Conservation (phyloP, 2,888 invertebrate species). For the Calameuta filiformis region DNA sequence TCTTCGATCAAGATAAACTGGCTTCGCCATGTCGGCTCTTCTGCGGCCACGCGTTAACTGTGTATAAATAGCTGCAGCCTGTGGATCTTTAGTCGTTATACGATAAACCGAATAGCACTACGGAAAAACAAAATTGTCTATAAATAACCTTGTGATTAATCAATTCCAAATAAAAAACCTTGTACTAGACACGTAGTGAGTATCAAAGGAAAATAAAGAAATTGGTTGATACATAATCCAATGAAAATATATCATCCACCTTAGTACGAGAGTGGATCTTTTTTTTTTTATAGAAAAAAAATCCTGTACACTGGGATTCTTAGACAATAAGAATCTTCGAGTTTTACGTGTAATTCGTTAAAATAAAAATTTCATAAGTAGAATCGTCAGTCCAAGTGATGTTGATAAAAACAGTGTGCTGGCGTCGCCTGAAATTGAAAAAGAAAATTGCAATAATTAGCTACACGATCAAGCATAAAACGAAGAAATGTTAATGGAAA, state of each 20-base stretch:
- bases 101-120: not conserved
- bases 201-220: not conserved
- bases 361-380: not conserved
- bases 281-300: not conserved
- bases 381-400: not conserved
- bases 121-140: not conserved
- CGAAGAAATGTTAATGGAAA: not conserved
- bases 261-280: not conserved
- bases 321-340: not conserved
- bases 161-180: not conserved
- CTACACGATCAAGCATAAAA: not conserved
- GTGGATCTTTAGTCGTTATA: not conserved
- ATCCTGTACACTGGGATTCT: not conserved
- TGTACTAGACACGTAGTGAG: not conserved
- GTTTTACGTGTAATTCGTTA: not conserved
- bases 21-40: not conserved
- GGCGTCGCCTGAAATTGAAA: not conserved
- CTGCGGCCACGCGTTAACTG: not conserved
- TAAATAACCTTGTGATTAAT: not conserved
- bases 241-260: not conserved
- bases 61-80: not conserved
- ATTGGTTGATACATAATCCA: not conserved
- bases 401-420: not conserved
- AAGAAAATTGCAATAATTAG: not conserved
- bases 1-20: slow-evolving; percentile 32